Evolutionary conservation across 2,113 vertebrate species (phyloP), one percentile per base, ranked within the genome.

Genomic region (Cyphomyrus discorhynchus): DNA sequence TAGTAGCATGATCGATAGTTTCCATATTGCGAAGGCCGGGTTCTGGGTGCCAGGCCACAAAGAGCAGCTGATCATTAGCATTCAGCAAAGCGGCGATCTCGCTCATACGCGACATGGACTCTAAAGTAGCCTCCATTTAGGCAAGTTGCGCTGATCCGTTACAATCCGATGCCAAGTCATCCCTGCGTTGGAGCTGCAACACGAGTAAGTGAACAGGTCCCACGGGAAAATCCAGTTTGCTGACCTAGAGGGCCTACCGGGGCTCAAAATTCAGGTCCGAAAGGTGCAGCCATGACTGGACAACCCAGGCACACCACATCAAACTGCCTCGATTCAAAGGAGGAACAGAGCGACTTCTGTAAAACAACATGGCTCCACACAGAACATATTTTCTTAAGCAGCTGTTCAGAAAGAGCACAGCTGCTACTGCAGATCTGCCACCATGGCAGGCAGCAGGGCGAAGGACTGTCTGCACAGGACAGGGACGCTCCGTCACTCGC

Each of bases 1-100:
- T 95, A 91, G 90, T 90, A 91, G 90, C 89, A 58, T 1, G 50
- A 94, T 95, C 93, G 94, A 95, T 91, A 93, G 84, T 94, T 95
- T 91, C 92, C 90, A 90, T n/a, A 9, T 95, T 96, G 94, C 92
- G 89, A 92, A 92, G 91, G 58, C 90, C 86, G 58, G 31, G 49
- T 13, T 13, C 50, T 27, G 15, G 91, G 93, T 89, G 90, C 93
- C 89, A 91, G 66, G 91, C 35, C 90, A 88, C 93, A 90, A 89
- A 91, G 19, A 92, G 91, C 92, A 91, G 91, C 3, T 46, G 88
- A 90, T 77, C 91, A 45, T 82, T 45, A 42, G 19, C 31, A 42
- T 45, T 83, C 8, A 21, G 17, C 7, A 46, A 45, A n/a, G 62
- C 62, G 11, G 62, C 3, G 7, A 66, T 0, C 62, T 66, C 66